These are phyloP conservation scores for Phyllostomus discolor DNA, from an alignment of 2,113 vertebrate species.

Conservation along the genomic window DNA sequence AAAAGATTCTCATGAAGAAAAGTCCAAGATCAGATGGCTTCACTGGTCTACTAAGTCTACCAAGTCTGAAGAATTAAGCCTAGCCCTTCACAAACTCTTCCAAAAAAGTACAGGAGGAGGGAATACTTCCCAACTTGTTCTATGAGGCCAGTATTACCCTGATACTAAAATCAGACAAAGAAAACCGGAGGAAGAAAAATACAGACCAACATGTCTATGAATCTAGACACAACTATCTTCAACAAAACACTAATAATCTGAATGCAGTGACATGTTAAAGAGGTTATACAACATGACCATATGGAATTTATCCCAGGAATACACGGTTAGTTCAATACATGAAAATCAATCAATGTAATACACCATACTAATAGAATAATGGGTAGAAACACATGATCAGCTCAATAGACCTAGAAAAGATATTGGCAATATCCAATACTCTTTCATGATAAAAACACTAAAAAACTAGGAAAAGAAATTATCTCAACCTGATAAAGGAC, in stretches of 20 bases:
- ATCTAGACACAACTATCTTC: background rate
- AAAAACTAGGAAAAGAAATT: background rate
- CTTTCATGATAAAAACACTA: background rate
- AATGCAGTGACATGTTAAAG: background rate
- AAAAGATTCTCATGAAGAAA: background rate
- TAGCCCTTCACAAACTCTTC: background rate
- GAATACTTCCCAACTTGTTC: background rate
- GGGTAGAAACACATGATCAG: background rate
- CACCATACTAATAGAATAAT: background rate
- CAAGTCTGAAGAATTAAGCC: background rate
- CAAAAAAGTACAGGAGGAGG: background rate
- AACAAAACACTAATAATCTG: background rate
- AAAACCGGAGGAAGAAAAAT: background rate
- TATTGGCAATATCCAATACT: background rate
- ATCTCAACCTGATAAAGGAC: background rate
- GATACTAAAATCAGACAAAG: background rate
- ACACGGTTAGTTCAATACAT: background rate
- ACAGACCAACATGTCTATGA: background rate
- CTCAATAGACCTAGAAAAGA: background rate
- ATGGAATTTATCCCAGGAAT: background rate
- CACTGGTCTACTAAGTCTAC: background rate
- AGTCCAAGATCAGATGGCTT: background rate
- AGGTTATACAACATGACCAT: background rate
- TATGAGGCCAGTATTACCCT: background rate
- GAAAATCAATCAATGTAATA: background rate